Percentiles rank a stretch among this genome's conserved stretches.
Evolutionary conservation across 1,140 invertebrate genomes (phyloP).

Genomic region (fruit fly (Drosophila melanogaster)): DNA sequence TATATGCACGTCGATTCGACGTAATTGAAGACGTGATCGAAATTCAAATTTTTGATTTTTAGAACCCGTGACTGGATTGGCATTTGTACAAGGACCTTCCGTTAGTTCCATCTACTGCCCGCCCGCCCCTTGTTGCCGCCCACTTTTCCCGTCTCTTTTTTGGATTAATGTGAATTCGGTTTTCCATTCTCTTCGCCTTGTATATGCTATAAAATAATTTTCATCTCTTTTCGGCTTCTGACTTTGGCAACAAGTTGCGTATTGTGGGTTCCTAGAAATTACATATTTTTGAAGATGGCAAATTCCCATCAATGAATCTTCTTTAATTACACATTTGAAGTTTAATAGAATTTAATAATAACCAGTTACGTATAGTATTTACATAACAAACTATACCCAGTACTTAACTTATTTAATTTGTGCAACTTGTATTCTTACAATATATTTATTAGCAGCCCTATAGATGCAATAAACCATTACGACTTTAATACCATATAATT

Average conservation of each 20-base stretch:
- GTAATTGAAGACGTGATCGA: constrained; percentile 83
- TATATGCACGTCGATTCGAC: constrained; percentile 83
- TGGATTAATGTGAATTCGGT: constrained; percentile 72
- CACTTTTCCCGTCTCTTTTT: constrained; percentile 6
- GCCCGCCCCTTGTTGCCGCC: neutral
- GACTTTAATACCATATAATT: neutral
- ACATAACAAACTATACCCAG: neutral
- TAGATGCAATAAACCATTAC: too few relatives aligned
- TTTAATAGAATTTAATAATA: neutral
- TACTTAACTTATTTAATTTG: neutral
- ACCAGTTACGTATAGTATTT: neutral
- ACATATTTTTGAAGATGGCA: neutral
- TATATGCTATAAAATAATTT: constrained; percentile 59
- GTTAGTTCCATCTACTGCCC: neutral
- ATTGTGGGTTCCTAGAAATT: constrained; percentile 8
- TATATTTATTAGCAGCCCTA: too few relatives aligned
- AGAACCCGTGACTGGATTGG: constrained; percentile 65
- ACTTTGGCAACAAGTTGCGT: constrained; percentile 57
- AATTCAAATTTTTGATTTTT: constrained; percentile 83
- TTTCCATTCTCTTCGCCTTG: constrained; percentile 38
- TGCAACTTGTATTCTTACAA: neutral
- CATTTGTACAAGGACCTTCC: constrained; percentile 33
- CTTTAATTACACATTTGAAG: neutral
- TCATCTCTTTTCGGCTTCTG: constrained; percentile 24
- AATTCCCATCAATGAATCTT: neutral